Evolutionary conservation across 2,888 invertebrate species (phyloP).

Genomic region (Parnassius glacialis): DNA sequence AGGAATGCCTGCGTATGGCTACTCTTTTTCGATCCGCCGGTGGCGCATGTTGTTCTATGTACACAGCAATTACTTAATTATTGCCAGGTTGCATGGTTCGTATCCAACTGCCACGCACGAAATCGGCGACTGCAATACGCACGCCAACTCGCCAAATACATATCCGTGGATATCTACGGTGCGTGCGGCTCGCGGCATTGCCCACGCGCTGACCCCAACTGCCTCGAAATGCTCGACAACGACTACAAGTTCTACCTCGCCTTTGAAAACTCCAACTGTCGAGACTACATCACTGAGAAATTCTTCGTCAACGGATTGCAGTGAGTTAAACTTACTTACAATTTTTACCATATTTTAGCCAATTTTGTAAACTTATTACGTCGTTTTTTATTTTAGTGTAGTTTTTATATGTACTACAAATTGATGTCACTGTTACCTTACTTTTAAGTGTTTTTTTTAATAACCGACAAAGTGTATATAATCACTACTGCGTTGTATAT

Average conservation of each 20-base stretch:
- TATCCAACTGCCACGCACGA: constrained; percentile 96
- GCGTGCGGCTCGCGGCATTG: constrained; percentile 93
- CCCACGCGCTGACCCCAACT: constrained; percentile 90
- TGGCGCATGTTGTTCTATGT: neutral
- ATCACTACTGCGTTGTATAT: too few relatives aligned
- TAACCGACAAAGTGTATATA: too few relatives aligned
- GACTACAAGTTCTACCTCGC: constrained; percentile 98
- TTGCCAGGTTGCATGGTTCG: constrained; percentile 95
- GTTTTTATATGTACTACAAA: too few relatives aligned
- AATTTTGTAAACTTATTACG: too few relatives aligned
- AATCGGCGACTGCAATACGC: constrained; percentile 95
- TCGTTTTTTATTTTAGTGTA: too few relatives aligned
- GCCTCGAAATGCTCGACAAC: constrained; percentile 93
- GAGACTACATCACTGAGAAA: constrained; percentile 97
- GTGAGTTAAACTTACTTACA: neutral
- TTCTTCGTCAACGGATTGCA: constrained; percentile 95
- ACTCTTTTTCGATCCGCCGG: too few relatives aligned
- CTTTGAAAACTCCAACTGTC: constrained; percentile 98
- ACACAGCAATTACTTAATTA: neutral
- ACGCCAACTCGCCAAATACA: constrained; percentile 90
- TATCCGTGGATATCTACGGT: constrained; percentile 95
- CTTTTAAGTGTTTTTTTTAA: too few relatives aligned
- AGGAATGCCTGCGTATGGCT: too few relatives aligned
- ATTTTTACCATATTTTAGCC: too few relatives aligned
- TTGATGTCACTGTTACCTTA: too few relatives aligned